phyloP scores from a whole-genome alignment of 2,113 vertebrate genomes.

The Chrysochloris asiatica region DNA sequence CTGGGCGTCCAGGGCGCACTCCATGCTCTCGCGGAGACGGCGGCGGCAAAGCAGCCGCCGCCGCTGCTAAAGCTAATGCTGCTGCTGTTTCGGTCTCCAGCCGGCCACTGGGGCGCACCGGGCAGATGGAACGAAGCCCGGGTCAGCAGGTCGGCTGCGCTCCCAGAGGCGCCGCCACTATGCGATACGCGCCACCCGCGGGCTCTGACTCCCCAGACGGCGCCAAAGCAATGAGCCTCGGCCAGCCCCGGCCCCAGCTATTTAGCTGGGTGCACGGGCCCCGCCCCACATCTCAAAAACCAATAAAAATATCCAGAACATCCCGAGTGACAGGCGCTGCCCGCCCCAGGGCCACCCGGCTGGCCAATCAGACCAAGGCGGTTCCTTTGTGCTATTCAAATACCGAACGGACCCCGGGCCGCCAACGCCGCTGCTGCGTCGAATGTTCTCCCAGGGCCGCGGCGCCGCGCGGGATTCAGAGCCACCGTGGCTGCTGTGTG shows the following conservation, averaged over 20 bases:
- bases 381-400: constrained; percentile 92
- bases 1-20: constrained; percentile 95
- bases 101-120: constrained; percentile 11
- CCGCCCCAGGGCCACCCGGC: constrained; percentile 82
- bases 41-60: constrained; percentile 72
- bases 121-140: constrained; percentile 22
- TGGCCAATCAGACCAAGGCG: constrained; percentile 91
- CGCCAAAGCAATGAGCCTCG: constrained; percentile 86
- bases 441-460: constrained; percentile 85
- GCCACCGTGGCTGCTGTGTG: background rate
- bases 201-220: constrained; percentile 71
- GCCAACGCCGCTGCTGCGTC: constrained; percentile 84
- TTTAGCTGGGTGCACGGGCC: constrained; percentile 80
- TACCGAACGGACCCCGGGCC: constrained; percentile 67
- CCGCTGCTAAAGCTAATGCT: constrained; percentile 64
- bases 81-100: constrained; percentile 61
- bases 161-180: constrained; percentile 73
- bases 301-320: constrained; percentile 73
- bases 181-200: constrained; percentile 73
- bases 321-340: constrained; percentile 85
- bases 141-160: constrained; percentile 70
- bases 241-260: constrained; percentile 84
- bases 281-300: constrained; percentile 69
- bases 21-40: constrained; percentile 85
- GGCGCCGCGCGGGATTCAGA: constrained; percentile 44